Percentiles rank a stretch among this genome's conserved stretches.
Evolutionary conservation across 2,888 invertebrate genomes (phyloP).

Genomic region (Synanthedon formicaeformis): DNA sequence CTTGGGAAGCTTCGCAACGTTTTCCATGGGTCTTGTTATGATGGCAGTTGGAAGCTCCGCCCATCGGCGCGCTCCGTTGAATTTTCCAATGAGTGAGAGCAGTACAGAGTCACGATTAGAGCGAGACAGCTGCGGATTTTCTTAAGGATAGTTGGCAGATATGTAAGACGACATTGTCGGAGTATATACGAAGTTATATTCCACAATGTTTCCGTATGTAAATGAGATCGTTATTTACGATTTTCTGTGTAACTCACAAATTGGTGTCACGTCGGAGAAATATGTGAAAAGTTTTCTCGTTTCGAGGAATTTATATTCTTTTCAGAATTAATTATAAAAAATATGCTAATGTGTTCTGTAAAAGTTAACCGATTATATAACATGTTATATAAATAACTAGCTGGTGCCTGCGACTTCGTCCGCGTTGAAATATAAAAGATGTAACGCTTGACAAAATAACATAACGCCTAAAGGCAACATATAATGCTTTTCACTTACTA

Average conservation of each 20-base stretch:
- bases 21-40: conserved; percentile 35
- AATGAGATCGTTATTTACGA: conserved; percentile 61
- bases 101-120: conserved; percentile 46
- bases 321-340: no score
- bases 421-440: no score
- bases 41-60: conserved; percentile 45
- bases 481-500: no score
- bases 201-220: conserved; percentile 60
- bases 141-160: conserved; percentile 64
- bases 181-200: conserved; percentile 46
- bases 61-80: conserved; percentile 55
- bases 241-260: conserved; percentile 34
- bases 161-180: conserved; percentile 50
- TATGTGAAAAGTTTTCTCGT: conserved; percentile 36
- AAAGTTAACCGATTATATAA: no score
- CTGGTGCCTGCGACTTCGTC: no score
- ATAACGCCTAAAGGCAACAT: no score
- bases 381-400: no score
- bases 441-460: no score
- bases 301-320: not conserved
- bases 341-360: no score
- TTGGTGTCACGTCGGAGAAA: conserved; percentile 42
- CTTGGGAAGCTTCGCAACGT: conserved; percentile 20
- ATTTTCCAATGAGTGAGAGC: conserved; percentile 38
- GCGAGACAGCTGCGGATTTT: conserved; percentile 39